Conservation (phyloP, 2,113 vertebrate species). For the Noctilio leporinus region DNA sequence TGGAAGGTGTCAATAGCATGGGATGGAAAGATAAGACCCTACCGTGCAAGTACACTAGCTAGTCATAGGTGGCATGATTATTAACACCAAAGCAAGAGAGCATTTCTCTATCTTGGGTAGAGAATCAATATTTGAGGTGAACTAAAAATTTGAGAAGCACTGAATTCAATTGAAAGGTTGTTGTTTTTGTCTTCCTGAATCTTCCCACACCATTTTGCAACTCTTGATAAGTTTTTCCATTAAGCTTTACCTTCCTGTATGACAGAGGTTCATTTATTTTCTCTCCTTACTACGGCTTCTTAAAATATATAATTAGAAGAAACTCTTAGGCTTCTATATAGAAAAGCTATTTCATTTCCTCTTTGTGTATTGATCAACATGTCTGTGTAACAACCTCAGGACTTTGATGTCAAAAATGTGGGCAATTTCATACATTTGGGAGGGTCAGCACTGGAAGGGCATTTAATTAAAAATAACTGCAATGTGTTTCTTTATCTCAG, state of each 20-base stretch:
- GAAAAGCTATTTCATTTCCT: conserved; percentile 25
- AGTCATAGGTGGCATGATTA: not conserved
- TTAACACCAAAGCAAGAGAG: not conserved
- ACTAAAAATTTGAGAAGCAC: not conserved
- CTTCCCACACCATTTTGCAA: not conserved
- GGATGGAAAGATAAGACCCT: not conserved
- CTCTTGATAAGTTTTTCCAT: not conserved
- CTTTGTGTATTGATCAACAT: conserved; percentile 19
- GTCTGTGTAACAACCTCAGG: conserved; percentile 10
- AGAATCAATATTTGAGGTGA: not conserved
- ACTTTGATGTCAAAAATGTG: conserved; percentile 55
- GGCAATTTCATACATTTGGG: conserved; percentile 57
- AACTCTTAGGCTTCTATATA: not conserved
- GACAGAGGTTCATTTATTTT: not conserved
- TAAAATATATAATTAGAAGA: not conserved
- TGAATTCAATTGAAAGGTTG: not conserved
- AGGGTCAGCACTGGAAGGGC: not conserved
- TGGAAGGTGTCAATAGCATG: not conserved
- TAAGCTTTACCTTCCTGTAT: not conserved
- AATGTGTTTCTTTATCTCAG: conserved; percentile 76
- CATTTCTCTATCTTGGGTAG: not conserved
- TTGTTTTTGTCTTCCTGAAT: not conserved
- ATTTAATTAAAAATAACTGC: conserved; percentile 48
- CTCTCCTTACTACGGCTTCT: not conserved
- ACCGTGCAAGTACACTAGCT: not conserved